phyloP scores from a whole-genome alignment of 2,797 vertebrate genomes.

The Xerus rutilus region DNA sequence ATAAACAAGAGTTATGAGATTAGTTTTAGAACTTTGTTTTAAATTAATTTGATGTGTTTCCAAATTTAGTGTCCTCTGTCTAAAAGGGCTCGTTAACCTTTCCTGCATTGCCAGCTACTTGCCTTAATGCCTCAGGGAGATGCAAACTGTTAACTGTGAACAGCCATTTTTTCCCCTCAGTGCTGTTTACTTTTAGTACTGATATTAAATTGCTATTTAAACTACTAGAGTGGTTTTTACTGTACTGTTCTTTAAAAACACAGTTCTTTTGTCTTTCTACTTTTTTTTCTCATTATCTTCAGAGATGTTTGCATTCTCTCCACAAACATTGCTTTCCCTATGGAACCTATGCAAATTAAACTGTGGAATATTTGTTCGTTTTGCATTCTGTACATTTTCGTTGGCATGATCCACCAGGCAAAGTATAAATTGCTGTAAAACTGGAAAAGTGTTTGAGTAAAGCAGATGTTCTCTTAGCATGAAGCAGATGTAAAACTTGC shows the following conservation, averaged over 20 bases:
- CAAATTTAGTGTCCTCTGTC: not conserved
- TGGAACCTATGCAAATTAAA: conserved; percentile 47
- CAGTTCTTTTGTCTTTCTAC: not conserved
- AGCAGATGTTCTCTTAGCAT: conserved; percentile 90
- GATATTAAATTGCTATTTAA: not conserved
- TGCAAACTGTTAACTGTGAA: not conserved
- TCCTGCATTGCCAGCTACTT: not conserved
- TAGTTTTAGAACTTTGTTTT: not conserved
- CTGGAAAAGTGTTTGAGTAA: conserved; percentile 83
- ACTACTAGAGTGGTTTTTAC: not conserved
- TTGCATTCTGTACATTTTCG: conserved; percentile 65
- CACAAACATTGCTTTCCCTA: not conserved
- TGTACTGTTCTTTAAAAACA: not conserved
- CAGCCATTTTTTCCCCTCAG: not conserved
- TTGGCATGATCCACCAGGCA: conserved; percentile 72
- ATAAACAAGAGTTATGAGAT: not conserved
- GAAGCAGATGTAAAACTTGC: conserved; percentile 89
- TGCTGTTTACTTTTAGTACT: conserved; percentile 42
- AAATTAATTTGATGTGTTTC: not conserved
- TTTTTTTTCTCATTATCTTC: not conserved
- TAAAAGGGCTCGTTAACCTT: conserved; percentile 36
- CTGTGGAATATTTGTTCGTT: conserved; percentile 20
- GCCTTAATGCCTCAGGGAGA: not conserved
- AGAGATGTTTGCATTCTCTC: not conserved
- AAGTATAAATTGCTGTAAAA: conserved; percentile 86